Conservation (phyloP, 92 coral and sea anemone genomes). For the Porites lobata region DNA sequence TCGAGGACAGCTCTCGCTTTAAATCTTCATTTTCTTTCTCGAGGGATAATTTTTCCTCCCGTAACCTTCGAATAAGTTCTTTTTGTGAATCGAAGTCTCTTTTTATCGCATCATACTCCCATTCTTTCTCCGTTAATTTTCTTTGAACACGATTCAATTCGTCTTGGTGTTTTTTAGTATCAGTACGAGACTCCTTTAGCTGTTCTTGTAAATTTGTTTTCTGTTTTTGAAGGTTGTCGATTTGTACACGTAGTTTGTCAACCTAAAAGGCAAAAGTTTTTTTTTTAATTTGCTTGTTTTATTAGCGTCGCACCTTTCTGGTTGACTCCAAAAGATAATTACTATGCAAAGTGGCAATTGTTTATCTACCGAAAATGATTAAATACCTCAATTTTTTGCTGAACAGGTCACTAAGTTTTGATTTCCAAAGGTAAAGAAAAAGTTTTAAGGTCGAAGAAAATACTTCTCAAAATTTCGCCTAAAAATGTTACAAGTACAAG, state of each 20-base stretch:
- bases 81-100: slow-evolving; percentile 83
- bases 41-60: slow-evolving; percentile 83
- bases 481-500: background rate
- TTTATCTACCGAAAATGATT: slow-evolving; percentile 20
- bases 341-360: slow-evolving; percentile 39
- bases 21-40: slow-evolving; percentile 83
- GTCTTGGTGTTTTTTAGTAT: slow-evolving; percentile 89
- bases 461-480: background rate
- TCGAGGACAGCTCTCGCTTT: slow-evolving; percentile 87
- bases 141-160: slow-evolving; percentile 89
- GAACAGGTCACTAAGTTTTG: slow-evolving; percentile 5
- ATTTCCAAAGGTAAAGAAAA: background rate
- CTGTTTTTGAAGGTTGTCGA: slow-evolving; percentile 93
- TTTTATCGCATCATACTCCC: slow-evolving; percentile 89
- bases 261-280: slow-evolving; percentile 68
- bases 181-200: slow-evolving; percentile 88
- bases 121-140: slow-evolving; percentile 93
- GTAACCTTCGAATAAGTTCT: slow-evolving; percentile 80
- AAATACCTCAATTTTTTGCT: slow-evolving; percentile 13
- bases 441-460: background rate
- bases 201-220: slow-evolving; percentile 92
- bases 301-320: background rate
- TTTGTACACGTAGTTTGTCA: slow-evolving; percentile 90
- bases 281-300: slow-evolving; percentile 6
- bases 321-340: background rate